Conservation (phyloP, 1,140 invertebrate genomes). For the Caenorhabditis inopinata region DNA sequence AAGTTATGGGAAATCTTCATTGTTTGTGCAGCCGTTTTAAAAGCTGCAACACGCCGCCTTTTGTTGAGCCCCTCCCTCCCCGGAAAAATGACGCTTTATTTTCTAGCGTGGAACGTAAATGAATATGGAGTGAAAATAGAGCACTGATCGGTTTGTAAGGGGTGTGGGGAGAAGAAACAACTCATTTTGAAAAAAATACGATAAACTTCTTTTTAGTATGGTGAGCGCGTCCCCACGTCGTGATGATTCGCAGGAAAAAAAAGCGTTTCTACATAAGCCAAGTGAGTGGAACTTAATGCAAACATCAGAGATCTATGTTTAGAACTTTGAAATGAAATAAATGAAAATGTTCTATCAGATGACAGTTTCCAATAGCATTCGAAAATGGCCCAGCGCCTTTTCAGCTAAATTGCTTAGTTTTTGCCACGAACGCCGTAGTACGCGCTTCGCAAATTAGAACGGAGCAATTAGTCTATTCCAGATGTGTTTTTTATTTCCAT, state of each 20-base stretch:
- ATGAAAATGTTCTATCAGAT: too few species aligned
- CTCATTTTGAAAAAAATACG: neutral
- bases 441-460: too few species aligned
- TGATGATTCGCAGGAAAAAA: slow-evolving; percentile 12
- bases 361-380: too few species aligned
- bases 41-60: slow-evolving; percentile 11
- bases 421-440: too few species aligned
- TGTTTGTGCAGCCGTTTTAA: neutral
- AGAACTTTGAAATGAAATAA: too few species aligned
- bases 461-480: too few species aligned
- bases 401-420: too few species aligned
- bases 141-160: too few species aligned
- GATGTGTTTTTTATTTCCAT: too few species aligned
- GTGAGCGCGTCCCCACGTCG: neutral
- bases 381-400: too few species aligned
- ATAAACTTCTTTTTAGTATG: neutral
- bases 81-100: neutral
- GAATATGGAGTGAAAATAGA: neutral
- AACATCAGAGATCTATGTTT: too few species aligned
- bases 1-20: neutral
- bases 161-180: neutral
- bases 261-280: slow-evolving; percentile 27
- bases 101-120: neutral
- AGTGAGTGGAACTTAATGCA: neutral
- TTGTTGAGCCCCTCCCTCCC: neutral